A percentile compares a stretch with the other conserved stretches of the same genome.
Evolutionary conservation across 1,140 invertebrate genomes (phyloP).

Genomic region (Drosophila oshimai): DNA sequence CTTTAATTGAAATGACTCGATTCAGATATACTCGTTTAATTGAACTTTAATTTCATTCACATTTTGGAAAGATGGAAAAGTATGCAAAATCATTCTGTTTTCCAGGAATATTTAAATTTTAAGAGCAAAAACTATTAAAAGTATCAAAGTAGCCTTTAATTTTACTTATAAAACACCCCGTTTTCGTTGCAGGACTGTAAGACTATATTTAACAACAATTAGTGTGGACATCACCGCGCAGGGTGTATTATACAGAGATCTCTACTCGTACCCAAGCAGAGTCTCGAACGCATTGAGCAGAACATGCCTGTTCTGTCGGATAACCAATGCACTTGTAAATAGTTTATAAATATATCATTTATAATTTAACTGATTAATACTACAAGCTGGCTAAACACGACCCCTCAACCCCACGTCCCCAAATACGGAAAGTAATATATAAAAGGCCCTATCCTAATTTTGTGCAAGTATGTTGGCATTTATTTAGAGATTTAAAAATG

Average conservation of each 20-base stretch:
- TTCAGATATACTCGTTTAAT: no score
- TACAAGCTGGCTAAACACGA: slow-evolving; percentile 35
- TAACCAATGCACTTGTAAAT: slow-evolving; percentile 80
- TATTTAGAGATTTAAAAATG: slow-evolving; percentile 35
- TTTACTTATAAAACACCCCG: neutral
- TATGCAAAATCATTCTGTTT: no score
- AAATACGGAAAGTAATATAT: neutral
- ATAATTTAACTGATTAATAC: slow-evolving; percentile 46
- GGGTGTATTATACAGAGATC: slow-evolving; percentile 82
- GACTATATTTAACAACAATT: slow-evolving; percentile 77
- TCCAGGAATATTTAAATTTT: no score
- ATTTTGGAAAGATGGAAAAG: no score
- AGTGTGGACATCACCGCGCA: slow-evolving; percentile 83
- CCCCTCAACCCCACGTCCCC: neutral
- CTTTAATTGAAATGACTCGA: no score
- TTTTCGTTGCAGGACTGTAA: slow-evolving; percentile 73
- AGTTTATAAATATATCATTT: slow-evolving; percentile 69
- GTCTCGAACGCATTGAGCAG: slow-evolving; percentile 76
- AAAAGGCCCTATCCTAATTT: neutral
- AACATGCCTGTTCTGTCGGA: slow-evolving; percentile 63
- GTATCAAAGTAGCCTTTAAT: no score
- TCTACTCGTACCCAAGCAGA: slow-evolving; percentile 79
- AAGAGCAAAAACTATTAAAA: no score
- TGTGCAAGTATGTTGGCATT: slow-evolving; percentile 36
- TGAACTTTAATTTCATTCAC: no score